phyloP scores from a whole-genome alignment of 2,113 vertebrate species.

The Danionella cerebrum region DNA sequence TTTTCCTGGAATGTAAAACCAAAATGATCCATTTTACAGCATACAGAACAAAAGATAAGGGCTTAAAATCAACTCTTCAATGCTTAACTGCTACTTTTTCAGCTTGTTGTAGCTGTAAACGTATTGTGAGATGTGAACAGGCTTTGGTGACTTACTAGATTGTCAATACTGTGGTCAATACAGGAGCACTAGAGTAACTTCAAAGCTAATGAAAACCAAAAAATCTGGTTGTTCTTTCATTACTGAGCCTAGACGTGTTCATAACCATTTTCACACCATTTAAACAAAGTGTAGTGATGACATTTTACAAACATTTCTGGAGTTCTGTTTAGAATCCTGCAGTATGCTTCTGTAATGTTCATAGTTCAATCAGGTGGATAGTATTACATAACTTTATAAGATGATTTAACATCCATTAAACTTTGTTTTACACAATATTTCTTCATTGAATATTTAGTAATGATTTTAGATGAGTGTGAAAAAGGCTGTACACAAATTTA shows the following conservation, averaged over 20 bases:
- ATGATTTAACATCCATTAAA: too few relatives aligned
- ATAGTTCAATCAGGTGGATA: too few relatives aligned
- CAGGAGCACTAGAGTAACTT: background rate
- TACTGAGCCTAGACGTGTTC: background rate
- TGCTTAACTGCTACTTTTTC: background rate
- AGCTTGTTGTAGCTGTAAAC: background rate
- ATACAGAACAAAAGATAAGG: background rate
- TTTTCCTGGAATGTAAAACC: background rate
- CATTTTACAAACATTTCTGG: background rate
- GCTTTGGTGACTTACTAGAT: background rate
- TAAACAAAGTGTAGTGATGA: background rate
- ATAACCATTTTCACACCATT: background rate
- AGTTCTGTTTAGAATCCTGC: too few relatives aligned
- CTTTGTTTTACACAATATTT: too few relatives aligned
- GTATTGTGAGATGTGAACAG: background rate
- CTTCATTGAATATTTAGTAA: too few relatives aligned
- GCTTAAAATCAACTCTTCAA: background rate
- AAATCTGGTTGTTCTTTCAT: background rate
- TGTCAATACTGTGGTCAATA: background rate
- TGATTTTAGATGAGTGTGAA: too few relatives aligned
- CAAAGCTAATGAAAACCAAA: background rate
- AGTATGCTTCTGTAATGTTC: too few relatives aligned
- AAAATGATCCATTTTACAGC: background rate
- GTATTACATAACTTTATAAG: too few relatives aligned
- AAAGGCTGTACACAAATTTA: too few relatives aligned